Evolutionary conservation across 2,113 vertebrate genomes (phyloP).

Genomic region (Merops nubicus): DNA sequence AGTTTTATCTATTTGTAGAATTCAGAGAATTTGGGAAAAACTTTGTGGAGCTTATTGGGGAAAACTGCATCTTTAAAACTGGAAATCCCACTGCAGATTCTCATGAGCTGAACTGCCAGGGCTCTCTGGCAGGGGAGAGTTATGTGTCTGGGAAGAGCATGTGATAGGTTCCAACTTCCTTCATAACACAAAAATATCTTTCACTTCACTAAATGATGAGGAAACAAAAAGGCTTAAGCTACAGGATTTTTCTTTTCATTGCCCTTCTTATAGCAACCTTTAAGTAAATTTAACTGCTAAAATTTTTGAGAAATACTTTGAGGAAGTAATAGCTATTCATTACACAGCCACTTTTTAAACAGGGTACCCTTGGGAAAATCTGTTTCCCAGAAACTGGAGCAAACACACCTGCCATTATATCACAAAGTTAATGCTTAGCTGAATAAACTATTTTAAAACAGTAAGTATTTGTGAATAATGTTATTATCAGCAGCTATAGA

Average conservation of each 20-base stretch:
- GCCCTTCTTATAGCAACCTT: neutral
- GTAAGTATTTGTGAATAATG: neutral
- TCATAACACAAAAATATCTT: neutral
- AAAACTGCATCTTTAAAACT: neutral
- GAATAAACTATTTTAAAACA: neutral
- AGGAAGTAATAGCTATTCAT: neutral
- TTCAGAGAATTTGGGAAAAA: neutral
- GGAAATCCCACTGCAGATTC: neutral
- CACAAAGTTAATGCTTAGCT: neutral
- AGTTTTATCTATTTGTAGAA: neutral
- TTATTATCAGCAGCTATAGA: neutral
- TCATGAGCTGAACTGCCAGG: neutral
- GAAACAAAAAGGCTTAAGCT: neutral
- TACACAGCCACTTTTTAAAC: neutral
- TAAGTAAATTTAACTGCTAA: neutral
- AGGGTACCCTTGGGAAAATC: neutral
- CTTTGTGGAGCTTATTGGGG: neutral
- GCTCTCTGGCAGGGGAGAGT: neutral
- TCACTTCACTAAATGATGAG: neutral
- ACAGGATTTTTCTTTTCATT: fast-evolving
- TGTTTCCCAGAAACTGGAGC: neutral
- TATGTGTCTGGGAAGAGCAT: neutral
- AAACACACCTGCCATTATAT: neutral
- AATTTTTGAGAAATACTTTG: neutral
- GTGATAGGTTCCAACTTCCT: neutral